phyloP scores from a whole-genome alignment of 2,113 vertebrate species.

The Glaucomys volans region DNA sequence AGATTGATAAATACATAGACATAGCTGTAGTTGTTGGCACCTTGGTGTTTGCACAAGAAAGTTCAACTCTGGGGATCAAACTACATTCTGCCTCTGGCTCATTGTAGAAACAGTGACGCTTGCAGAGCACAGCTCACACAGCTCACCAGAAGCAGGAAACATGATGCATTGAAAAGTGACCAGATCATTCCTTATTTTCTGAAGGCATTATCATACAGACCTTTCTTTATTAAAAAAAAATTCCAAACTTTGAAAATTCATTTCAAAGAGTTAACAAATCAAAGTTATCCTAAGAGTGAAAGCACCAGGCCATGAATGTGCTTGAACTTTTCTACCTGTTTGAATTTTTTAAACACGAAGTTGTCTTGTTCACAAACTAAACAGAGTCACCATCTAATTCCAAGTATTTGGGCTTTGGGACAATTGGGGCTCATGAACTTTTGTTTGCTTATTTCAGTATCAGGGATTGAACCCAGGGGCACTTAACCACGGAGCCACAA shows the following conservation, averaged over 20 bases:
- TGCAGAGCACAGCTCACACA: not conserved
- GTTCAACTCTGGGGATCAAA: not conserved
- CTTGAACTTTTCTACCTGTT: not conserved
- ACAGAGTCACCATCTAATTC: not conserved
- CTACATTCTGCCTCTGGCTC: not conserved
- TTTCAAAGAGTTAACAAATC: not conserved
- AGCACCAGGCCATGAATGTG: not conserved
- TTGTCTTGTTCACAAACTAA: not conserved
- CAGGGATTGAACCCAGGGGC: too few species aligned
- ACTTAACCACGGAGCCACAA: too few species aligned
- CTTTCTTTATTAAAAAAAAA: not conserved
- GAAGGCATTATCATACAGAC: not conserved
- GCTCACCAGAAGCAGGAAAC: not conserved
- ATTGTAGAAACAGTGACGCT: fast-evolving
- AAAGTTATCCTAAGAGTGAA: not conserved
- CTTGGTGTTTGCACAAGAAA: not conserved
- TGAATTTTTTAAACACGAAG: not conserved
- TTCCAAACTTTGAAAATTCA: not conserved
- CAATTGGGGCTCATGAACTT: not conserved
- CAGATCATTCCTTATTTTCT: not conserved
- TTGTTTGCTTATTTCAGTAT: too few species aligned
- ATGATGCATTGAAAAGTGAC: not conserved
- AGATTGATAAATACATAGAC: not conserved
- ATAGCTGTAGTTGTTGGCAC: not conserved
- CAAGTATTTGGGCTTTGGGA: not conserved